phyloP scores from a whole-genome alignment of 2,797 vertebrate genomes.

The Enteromius mattozi region DNA sequence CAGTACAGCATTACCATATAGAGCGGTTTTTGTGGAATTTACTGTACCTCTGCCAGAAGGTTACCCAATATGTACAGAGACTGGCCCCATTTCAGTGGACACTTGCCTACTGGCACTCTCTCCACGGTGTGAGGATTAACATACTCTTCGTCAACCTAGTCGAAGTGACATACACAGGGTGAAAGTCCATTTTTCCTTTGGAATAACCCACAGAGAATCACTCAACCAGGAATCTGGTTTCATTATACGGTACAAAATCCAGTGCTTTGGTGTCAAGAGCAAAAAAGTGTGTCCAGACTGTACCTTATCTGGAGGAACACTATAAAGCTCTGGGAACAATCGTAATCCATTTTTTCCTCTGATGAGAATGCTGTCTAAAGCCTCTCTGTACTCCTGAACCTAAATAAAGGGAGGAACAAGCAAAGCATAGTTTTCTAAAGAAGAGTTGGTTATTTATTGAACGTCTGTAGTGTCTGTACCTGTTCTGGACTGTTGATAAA shows the following conservation, averaged over 20 bases:
- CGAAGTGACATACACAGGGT: constrained; percentile 44
- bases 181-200: constrained; percentile 45
- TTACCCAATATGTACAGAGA: constrained; percentile 94
- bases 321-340: constrained; percentile 93
- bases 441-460: neutral
- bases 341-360: constrained; percentile 89
- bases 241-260: constrained; percentile 6
- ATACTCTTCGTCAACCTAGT: constrained; percentile 92
- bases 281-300: neutral
- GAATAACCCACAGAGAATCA: neutral
- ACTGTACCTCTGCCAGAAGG: constrained; percentile 87
- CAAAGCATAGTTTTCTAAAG: neutral
- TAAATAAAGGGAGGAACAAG: constrained; percentile 61
- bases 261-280: neutral
- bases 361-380: constrained; percentile 90
- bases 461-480: constrained; percentile 70
- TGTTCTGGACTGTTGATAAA: constrained; percentile 91
- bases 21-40: constrained; percentile 15
- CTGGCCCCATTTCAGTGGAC: constrained; percentile 95
- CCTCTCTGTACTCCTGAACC: constrained; percentile 95
- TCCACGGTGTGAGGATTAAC: constrained; percentile 91
- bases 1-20: constrained; percentile 22
- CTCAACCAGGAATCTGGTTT: constrained; percentile 11
- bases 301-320: constrained; percentile 88
- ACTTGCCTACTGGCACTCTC: constrained; percentile 89